phyloP scores from a whole-genome alignment of 2,888 invertebrate species.

The Proisotoma minuta region DNA sequence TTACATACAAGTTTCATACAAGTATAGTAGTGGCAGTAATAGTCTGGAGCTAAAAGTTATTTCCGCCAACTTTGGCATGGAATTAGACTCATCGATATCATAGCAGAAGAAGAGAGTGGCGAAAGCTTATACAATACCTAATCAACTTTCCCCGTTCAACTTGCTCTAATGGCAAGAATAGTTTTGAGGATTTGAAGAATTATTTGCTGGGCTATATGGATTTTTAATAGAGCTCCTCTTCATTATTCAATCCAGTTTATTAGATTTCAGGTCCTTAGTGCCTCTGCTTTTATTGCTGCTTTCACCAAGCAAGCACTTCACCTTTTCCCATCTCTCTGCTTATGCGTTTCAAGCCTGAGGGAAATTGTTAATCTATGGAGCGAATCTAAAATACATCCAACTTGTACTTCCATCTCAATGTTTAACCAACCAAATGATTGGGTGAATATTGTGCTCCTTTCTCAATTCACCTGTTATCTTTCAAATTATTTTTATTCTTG shows the following conservation, averaged over 20 bases:
- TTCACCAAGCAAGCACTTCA: neutral
- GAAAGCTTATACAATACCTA: slow-evolving; percentile 10
- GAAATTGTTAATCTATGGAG: neutral
- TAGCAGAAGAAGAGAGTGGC: neutral
- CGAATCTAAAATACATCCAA: neutral
- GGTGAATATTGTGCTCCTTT: neutral
- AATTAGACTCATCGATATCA: slow-evolving; percentile 2
- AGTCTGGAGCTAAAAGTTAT: neutral
- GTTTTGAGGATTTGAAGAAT: slow-evolving; percentile 12
- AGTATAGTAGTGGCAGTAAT: too few species aligned
- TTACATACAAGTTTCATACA: too few species aligned
- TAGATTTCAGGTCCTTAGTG: slow-evolving; percentile 1
- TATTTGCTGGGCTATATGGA: slow-evolving; percentile 11
- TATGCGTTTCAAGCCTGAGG: neutral
- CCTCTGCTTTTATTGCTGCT: neutral
- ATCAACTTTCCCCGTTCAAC: slow-evolving; percentile 13
- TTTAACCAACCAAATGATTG: neutral
- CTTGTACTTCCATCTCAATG: neutral
- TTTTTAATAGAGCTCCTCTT: slow-evolving; percentile 8
- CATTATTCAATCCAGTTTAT: slow-evolving; percentile 5
- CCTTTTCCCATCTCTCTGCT: neutral
- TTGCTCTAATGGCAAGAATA: slow-evolving; percentile 14
- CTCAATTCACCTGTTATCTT: too few species aligned
- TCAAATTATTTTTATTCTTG: too few species aligned
- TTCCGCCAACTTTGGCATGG: neutral